Conservation (phyloP, 2,888 invertebrate genomes). For the Eutolmus rufibarbis region DNA sequence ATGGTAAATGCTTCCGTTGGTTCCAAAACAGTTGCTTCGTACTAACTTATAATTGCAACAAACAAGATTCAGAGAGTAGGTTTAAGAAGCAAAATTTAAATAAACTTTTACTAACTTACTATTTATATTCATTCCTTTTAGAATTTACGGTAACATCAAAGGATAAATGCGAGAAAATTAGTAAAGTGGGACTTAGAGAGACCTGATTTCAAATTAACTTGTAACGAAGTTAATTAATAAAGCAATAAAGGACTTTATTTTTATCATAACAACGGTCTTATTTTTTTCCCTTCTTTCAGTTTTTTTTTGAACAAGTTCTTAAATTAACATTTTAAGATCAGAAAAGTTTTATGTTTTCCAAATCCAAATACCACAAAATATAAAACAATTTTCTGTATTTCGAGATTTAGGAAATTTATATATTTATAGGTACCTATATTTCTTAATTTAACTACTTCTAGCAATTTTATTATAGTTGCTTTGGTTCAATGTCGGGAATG, state of each 20-base stretch:
- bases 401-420: no score
- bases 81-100: background rate
- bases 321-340: no score
- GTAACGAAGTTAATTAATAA: background rate
- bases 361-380: no score
- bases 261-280: background rate
- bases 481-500: background rate
- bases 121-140: background rate
- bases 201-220: background rate
- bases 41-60: background rate
- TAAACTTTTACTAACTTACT: background rate
- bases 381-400: no score
- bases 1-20: background rate
- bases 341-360: no score
- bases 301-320: no score
- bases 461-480: background rate
- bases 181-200: background rate
- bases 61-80: background rate
- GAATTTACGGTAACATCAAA: background rate
- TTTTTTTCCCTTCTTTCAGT: background rate
- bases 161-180: background rate
- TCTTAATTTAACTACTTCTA: background rate
- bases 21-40: background rate
- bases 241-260: background rate
- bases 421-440: no score